These are phyloP conservation scores for Athene cunicularia DNA, from an alignment of 2,113 vertebrate species.

Conservation along the genomic window DNA sequence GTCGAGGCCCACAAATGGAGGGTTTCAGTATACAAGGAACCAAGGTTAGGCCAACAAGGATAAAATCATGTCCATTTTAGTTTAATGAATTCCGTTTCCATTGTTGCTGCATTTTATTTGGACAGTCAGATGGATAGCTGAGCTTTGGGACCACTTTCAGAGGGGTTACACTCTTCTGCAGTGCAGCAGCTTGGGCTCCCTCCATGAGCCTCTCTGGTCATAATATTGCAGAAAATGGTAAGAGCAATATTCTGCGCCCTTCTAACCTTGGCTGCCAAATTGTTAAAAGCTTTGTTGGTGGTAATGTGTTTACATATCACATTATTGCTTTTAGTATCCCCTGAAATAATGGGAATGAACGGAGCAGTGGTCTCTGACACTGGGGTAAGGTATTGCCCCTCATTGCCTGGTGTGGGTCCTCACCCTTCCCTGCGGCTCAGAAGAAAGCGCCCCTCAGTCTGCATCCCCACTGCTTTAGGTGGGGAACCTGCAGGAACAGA, in stretches of 20 bases:
- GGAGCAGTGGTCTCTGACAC: background rate
- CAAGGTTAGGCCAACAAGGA: slow-evolving; percentile 41
- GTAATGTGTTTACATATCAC: background rate
- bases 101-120: slow-evolving; percentile 43
- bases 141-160: background rate
- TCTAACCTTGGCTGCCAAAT: background rate
- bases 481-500: background rate
- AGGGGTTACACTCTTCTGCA: background rate
- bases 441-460: background rate
- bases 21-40: slow-evolving; percentile 21
- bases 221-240: background rate
- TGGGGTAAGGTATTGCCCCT: background rate
- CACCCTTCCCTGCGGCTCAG: background rate
- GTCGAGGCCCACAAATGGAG: slow-evolving; percentile 43
- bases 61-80: slow-evolving; percentile 32
- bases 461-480: background rate
- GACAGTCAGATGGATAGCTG: slow-evolving; percentile 25
- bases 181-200: background rate
- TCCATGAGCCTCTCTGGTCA: background rate
- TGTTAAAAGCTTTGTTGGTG: background rate
- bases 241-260: background rate
- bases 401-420: background rate
- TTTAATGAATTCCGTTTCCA: slow-evolving; percentile 38
- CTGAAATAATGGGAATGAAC: background rate
- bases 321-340: background rate